Percentiles rank a stretch among this genome's conserved stretches.
These are phyloP conservation scores for Papilio demoleus DNA, from an alignment of 2,888 invertebrate genomes.

Conservation along the genomic window DNA sequence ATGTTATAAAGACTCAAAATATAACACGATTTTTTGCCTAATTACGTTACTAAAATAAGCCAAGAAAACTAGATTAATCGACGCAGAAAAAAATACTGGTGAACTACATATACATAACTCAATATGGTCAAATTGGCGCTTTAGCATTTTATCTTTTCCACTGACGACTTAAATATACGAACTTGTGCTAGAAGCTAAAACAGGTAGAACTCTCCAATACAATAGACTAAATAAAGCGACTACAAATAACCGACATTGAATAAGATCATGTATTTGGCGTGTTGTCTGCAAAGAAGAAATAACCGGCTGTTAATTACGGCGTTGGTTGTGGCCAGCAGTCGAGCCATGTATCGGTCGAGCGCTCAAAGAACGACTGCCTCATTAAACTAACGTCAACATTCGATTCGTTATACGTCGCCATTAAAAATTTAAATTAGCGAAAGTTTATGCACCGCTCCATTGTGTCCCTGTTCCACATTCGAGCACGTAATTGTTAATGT, in stretches of 20 bases:
- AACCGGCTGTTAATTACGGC: constrained; percentile 34
- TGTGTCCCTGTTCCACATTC: constrained; percentile 44
- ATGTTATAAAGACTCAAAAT: too few species aligned
- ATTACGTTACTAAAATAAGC: too few species aligned
- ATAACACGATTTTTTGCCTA: too few species aligned
- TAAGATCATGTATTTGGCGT: constrained; percentile 28
- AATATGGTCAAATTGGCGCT: too few species aligned
- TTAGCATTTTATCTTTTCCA: too few species aligned
- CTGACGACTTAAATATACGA: neutral
- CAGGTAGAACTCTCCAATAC: neutral
- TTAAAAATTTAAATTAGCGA: constrained; percentile 54
- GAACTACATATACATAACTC: too few species aligned
- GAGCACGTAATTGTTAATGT: constrained; percentile 32
- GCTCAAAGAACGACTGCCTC: constrained; percentile 47
- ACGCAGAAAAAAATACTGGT: too few species aligned
- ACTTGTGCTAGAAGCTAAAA: neutral
- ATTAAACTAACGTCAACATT: constrained; percentile 47
- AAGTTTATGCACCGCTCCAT: constrained; percentile 47
- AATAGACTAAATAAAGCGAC: constrained; percentile 30
- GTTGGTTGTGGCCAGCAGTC: constrained; percentile 19
- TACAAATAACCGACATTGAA: constrained; percentile 32
- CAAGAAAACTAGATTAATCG: too few species aligned
- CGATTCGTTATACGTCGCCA: constrained; percentile 45
- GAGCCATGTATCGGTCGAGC: constrained; percentile 32
- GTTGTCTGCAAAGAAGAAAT: constrained; percentile 24